Evolutionary conservation across 1,140 invertebrate genomes (phyloP).

Genomic region (Pectinophora gossypiella): DNA sequence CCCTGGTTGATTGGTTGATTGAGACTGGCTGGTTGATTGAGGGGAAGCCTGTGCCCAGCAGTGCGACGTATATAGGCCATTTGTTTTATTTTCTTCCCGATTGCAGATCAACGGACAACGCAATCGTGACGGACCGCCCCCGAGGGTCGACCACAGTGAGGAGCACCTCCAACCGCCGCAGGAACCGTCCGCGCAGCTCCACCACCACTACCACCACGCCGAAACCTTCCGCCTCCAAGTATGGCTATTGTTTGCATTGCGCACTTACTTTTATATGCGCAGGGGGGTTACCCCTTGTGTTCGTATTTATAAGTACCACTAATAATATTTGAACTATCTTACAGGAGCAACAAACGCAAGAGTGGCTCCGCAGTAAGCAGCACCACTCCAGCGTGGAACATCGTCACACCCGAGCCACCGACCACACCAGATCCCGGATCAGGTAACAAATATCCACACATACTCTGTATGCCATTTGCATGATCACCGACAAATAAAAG

Average conservation of each 20-base stretch:
- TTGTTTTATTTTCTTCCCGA: too few species aligned
- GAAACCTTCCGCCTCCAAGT: conserved; percentile 39
- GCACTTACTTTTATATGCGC: too few species aligned
- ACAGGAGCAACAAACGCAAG: conserved; percentile 46
- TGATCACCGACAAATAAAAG: too few species aligned
- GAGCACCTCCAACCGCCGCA: conserved; percentile 25
- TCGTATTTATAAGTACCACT: too few species aligned
- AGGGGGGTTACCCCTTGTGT: too few species aligned
- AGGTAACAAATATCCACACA: conserved; percentile 76
- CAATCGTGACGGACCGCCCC: conserved; percentile 37
- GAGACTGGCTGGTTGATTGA: too few species aligned
- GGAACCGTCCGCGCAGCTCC: conserved; percentile 29
- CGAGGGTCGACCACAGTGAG: conserved; percentile 17
- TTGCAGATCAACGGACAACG: conserved; percentile 46
- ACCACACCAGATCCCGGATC: conserved; percentile 92
- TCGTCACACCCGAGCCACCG: conserved; percentile 89
- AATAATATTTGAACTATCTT: too few species aligned
- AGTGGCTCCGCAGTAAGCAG: conserved; percentile 23
- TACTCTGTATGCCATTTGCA: too few species aligned
- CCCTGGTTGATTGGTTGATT: too few species aligned
- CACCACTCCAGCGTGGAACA: conserved; percentile 61
- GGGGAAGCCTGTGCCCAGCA: too few species aligned
- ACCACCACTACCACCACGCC: conserved; percentile 47
- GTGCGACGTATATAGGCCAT: too few species aligned
- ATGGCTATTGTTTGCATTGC: conserved; percentile 14